Percentiles rank a stretch among this genome's conserved stretches.
Conservation (phyloP, 2,113 vertebrate species). For the Lontra canadensis region DNA sequence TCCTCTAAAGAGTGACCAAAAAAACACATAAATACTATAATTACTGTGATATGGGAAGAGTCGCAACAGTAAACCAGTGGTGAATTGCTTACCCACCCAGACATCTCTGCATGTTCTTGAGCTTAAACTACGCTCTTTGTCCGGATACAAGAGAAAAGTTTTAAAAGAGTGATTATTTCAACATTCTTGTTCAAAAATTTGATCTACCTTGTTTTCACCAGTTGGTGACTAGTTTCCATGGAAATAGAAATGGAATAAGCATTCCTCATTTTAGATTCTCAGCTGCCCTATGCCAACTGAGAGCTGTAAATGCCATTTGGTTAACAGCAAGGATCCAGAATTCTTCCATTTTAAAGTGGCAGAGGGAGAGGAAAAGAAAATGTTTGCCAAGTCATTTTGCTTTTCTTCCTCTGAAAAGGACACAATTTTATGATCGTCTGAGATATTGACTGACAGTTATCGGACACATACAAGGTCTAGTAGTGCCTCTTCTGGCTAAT, state of each 20-base stretch:
- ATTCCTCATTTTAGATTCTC: constrained; percentile 75
- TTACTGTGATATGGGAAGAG: neutral
- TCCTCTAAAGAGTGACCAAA: neutral
- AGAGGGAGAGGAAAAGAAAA: constrained; percentile 72
- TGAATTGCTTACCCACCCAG: neutral
- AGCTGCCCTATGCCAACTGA: constrained; percentile 76
- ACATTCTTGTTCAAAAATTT: constrained; percentile 74
- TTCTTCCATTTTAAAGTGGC: constrained; percentile 75
- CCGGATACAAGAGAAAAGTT: constrained; percentile 55
- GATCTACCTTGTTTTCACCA: constrained; percentile 79
- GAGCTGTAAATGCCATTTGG: constrained; percentile 82
- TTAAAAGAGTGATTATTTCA: constrained; percentile 72
- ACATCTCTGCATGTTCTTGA: neutral
- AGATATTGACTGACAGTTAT: constrained; percentile 42
- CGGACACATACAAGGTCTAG: neutral
- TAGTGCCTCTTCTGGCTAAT: neutral
- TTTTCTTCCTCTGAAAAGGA: constrained; percentile 47
- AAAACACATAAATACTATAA: neutral
- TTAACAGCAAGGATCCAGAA: constrained; percentile 78
- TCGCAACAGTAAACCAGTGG: neutral
- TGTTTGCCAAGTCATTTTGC: constrained; percentile 68
- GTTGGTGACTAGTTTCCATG: constrained; percentile 79
- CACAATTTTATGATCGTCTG: constrained; percentile 51
- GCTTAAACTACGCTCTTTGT: neutral
- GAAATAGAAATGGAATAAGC: constrained; percentile 79